Conservation (phyloP, 2,113 vertebrate genomes). For the Atrichornis clamosus region DNA sequence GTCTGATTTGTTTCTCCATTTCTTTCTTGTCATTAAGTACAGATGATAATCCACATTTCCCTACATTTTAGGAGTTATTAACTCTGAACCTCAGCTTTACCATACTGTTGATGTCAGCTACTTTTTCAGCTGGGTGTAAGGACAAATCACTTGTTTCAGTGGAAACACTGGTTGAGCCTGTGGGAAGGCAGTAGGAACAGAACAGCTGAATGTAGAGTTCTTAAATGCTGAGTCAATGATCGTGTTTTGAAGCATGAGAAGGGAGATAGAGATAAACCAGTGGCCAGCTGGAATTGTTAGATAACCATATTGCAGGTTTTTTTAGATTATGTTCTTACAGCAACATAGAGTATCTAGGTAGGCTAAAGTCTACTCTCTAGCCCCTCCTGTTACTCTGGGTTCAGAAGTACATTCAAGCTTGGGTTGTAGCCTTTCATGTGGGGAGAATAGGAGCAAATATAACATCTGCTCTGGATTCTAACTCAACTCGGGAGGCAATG, state of each 20-base stretch:
- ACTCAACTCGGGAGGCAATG: background rate
- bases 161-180: background rate
- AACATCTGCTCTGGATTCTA: background rate
- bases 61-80: background rate
- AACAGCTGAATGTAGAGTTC: background rate
- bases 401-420: background rate
- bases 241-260: background rate
- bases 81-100: background rate
- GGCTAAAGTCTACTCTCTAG: background rate
- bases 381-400: background rate
- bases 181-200: background rate
- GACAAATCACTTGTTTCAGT: background rate
- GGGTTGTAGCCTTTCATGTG: background rate
- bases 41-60: background rate
- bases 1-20: background rate
- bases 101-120: background rate
- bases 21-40: background rate
- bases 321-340: background rate
- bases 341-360: accelerated
- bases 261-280: background rate
- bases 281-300: background rate
- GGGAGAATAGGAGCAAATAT: background rate
- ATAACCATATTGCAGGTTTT: background rate
- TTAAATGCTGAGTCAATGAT: background rate
- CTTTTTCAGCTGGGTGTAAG: background rate